A percentile compares a stretch with the other conserved stretches of the same genome.
Evolutionary conservation across 2,888 invertebrate species (phyloP).

Genomic region (Apeira syringaria): DNA sequence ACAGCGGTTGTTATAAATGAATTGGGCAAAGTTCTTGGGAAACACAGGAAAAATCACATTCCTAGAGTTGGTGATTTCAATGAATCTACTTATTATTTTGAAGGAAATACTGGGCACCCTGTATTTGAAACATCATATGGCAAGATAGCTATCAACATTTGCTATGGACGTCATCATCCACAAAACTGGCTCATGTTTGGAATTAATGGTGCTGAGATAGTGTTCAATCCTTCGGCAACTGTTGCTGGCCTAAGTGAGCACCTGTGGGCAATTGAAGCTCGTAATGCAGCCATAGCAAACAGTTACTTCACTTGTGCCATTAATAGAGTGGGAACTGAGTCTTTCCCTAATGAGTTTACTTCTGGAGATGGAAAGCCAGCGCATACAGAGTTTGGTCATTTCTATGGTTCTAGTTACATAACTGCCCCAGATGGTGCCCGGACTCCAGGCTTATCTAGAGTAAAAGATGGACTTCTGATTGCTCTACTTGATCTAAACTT

Average conservation of each 20-base stretch:
- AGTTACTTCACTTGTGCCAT: slow-evolving; percentile 96
- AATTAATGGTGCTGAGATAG: slow-evolving; percentile 98
- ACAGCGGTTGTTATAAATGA: slow-evolving; percentile 96
- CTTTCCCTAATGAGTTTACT: slow-evolving; percentile 85
- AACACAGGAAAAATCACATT: slow-evolving; percentile 99
- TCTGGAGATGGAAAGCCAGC: slow-evolving; percentile 88
- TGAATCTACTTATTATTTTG: slow-evolving; percentile 98
- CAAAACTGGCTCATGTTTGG: slow-evolving; percentile 99
- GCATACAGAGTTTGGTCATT: slow-evolving; percentile 96
- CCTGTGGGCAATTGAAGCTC: slow-evolving; percentile 97
- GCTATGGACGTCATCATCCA: slow-evolving; percentile 99
- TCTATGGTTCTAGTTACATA: slow-evolving; percentile 98
- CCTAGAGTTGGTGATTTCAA: slow-evolving; percentile 99
- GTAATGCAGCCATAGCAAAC: slow-evolving; percentile 98
- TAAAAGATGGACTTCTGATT: slow-evolving; percentile 93
- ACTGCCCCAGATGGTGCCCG: slow-evolving; percentile 97
- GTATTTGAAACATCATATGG: slow-evolving; percentile 95
- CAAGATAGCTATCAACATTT: slow-evolving; percentile 97
- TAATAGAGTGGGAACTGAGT: slow-evolving; percentile 97
- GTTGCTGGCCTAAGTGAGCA: slow-evolving; percentile 93
- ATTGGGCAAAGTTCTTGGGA: slow-evolving; percentile 93
- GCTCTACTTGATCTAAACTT: slow-evolving; percentile 96
- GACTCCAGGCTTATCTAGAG: slow-evolving; percentile 93
- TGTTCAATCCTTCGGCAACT: slow-evolving; percentile 99
- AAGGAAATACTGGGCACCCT: slow-evolving; percentile 97